Evolutionary conservation across 2,113 vertebrate species (phyloP), one percentile per base, ranked within the genome.

Genomic region (Ibidorhyncha struthersii): DNA sequence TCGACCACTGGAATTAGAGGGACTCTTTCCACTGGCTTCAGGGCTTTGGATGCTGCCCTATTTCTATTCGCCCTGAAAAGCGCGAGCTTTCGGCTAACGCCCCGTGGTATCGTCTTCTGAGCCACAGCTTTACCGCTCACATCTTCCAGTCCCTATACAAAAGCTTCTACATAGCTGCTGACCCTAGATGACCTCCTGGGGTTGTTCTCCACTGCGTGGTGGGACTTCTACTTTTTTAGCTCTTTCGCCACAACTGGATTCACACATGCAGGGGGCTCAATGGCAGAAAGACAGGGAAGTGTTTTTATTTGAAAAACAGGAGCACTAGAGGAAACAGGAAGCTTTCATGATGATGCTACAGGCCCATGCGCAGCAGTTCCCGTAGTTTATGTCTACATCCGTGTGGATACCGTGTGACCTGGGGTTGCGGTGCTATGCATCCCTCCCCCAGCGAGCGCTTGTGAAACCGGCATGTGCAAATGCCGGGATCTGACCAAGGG

Each of bases 1-100:
- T 19, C 91, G 87, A 82, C 94, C 82, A 25, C 89, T 95, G 89
- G 87, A 95, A 95, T 95, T 88, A 96, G 43, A 88, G 36, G 45
- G 56, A 86, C 81, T 90, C 71, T 96, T 97, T 89, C 95, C 89
- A 43, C 84, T 89, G 84, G 56, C 90, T 89, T 91, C 91, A 86
- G 71, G 52, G 32, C 67, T 95, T 95, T 76, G 43, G 43, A 84
- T 92, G 27, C 56, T 84, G 36, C 47, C 12, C n/a, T 50, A 8
- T 45, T 80, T 78, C 41, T 90, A 2, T 40, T 79, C 10, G 14
- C 79, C 59, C 71, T 80, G 38, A 95, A 59, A 86, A 71, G 36
- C 6, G 5, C 55, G 53, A 73, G 69, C n/a, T 65, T 86, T 83
- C 16, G 27, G 67, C 41, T 95, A 41, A 56, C 13, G 5, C 36